Base-by-base conservation (phyloP, 1,140 invertebrate genomes). In the Pseudobourletiella spinata region DNA sequence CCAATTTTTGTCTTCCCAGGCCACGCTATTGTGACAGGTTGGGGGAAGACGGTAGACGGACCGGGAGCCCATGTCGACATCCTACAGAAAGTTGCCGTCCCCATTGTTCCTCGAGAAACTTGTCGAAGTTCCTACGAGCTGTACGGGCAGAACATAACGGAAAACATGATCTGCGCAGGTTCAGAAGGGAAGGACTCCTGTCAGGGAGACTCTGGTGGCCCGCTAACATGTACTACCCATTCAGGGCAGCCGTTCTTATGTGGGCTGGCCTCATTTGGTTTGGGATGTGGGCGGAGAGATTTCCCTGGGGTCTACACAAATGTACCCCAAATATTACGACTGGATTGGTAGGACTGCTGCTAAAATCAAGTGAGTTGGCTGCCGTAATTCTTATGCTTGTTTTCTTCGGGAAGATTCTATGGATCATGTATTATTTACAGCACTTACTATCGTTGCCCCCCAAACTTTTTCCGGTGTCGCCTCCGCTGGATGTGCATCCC, bases 141-240 rank as follows among this genome's bases (percentile, higher is more conserved):
- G 15, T 11, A 26, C 25, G 20, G 14, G 48, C 14, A 14, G n/a
- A 6, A 4, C 1, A 24, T 52, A 1, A 59, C 46, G 6, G 56
- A 59, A n/a, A 18, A 16, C 3, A 64, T 64, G 62, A n/a, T 64
- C 11, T 64, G 62, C 44, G 62, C 62, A 3, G 56, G 56, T 20
- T 26, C 22, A 24, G 29, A 30, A 1, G 30, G 28, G 1, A 25
- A 39, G 28, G 62, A 64, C 25, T 32, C 44, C 11, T 59, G 58
- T 16, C 20, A 24, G 15, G 58, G 44, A 11, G 58, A 59, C 24
- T 2, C 24, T 6, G 58, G 58, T 30, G 58, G 58, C 8, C 32
- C 32, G 8, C 8, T 39, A 11, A 39, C 32, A 11, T 39, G 32
- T n/a, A 39, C 8, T n/a, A n/a, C n/a, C n/a, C 32, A 39, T n/a